A percentile compares a stretch with the other conserved stretches of the same genome.
phyloP scores from a whole-genome alignment of 1,140 invertebrate species.

The Lepidurus arcticus region DNA sequence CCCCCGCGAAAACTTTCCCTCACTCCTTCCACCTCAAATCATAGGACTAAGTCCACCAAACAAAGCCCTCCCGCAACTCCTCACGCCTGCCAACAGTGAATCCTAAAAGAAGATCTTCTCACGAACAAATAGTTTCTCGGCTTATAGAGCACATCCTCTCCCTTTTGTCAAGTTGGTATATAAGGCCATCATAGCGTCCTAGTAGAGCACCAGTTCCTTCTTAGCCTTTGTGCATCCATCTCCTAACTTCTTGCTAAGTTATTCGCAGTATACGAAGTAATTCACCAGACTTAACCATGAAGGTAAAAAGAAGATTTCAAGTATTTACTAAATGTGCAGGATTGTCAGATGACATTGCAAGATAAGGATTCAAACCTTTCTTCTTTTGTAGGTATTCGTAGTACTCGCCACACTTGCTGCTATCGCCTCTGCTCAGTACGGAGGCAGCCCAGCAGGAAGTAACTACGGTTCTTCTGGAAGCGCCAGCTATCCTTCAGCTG shows the following conservation, averaged over 20 bases:
- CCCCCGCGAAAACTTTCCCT: constrained; percentile 1
- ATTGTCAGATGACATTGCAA: too few relatives aligned
- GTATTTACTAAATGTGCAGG: too few relatives aligned
- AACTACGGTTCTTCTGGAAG: not conserved
- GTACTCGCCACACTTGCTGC: not conserved
- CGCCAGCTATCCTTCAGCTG: not conserved
- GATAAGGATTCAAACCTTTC: not conserved
- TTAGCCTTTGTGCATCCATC: not conserved
- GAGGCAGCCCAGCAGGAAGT: not conserved
- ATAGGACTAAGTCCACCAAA: too few relatives aligned
- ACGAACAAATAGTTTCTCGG: not conserved
- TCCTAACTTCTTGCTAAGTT: not conserved
- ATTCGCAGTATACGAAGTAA: not conserved
- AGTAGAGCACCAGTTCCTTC: constrained; percentile 6
- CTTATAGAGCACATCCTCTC: constrained; percentile 15
- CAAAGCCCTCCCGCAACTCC: not conserved
- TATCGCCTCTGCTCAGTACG: not conserved
- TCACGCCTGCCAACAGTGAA: not conserved
- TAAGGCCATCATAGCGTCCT: not conserved
- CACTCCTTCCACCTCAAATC: not conserved
- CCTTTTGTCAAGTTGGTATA: not conserved
- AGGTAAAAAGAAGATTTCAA: too few relatives aligned
- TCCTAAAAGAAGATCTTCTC: constrained; percentile 10
- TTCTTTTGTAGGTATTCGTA: not conserved
- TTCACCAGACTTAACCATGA: too few relatives aligned